Base-by-base conservation (phyloP, 2,888 invertebrate genomes). In the Drymonia ruficornis region DNA sequence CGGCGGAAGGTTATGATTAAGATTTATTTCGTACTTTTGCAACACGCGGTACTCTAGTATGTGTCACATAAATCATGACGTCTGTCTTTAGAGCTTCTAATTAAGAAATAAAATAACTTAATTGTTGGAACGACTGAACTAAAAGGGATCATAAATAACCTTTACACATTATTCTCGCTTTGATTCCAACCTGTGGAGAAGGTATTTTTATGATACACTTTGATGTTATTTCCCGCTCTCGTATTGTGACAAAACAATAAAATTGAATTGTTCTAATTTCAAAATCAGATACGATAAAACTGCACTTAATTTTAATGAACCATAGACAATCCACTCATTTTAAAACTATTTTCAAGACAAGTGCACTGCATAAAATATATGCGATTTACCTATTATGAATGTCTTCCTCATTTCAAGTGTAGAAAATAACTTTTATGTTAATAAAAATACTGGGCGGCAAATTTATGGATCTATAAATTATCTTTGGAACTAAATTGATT, bases 391-490 rank as follows among this genome's bases (percentile, higher is more conserved):
- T n/a, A 40, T 16, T 15, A 40, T 40, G 16, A 16, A 40, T 40
- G 2, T 40, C 19, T 43, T 43, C 19, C 43, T 43, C 18, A 43
- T 19, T 43, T 19, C 12, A 19, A 43, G 8, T 43, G 11, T 18
- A 42, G 16, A 42, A 51, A 55, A 44, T 44, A 43, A 28, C 16
- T 13, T 23, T 23, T 2, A 23, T 29, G 36, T n/a, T 15, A 55
- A 16, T 56, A 40, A 53, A 50, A 54, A 38, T 45, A 38, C 42
- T 42, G 40, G 34, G 40, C 28, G 19, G 49, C 47, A 19, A 49
- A 42, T 57, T 74, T 73, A 80, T 66, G 55, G 57, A 61, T 23
- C 49, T 60, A 71, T 80, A 77, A 80, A 79, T 80, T 71, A 77
- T 60, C 57, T 48, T 40, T 48, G 56, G 56, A 65, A 67, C 67